Evolutionary conservation across 30 jellyfish, hydroid and myxozoan species (phyloP), one percentile per base, ranked within the genome.

Genomic region (Aurelia aurita complex sp. Pacific): DNA sequence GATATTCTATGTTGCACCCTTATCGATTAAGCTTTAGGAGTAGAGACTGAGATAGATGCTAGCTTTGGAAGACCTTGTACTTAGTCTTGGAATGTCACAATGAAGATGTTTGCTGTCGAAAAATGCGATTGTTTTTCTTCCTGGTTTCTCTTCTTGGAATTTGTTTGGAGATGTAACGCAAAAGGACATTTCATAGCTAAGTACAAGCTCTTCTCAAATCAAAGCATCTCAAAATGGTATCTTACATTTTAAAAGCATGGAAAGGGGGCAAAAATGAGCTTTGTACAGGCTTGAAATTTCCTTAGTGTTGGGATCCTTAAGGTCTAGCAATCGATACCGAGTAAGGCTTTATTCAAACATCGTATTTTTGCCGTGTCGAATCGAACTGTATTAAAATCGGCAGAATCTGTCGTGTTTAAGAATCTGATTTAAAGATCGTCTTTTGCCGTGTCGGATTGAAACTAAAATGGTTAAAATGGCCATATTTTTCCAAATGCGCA

Each of bases 141-240:
- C 69, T 4, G 16, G 64, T 15, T 12, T 61, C 70, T 61, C 36
- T 17, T 61, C 12, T 61, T 17, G 68, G 57, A 11, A 29, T 29
- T 12, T 12, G 54, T 64, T 62, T 64, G 46, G 79, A 46, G 40
- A 53, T 64, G 14, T 71, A 34, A 18, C 81, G 46, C 91, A 67
- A 82, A 81, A 92, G 98, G 98, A 80, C 96, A 92, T 92, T 92
- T 77, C 97, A 92, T 17, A 88, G 83, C 92, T 92, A 59, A 86
- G 98, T 92, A 76, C 98, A 86, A 73, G 85, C 69, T 72, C 86
- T 63, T 34, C 70, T 61, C 70, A 7, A n/a, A 10, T 61, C 36
- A 17, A 61, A 61, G 32, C 70, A 61, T 17, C 32, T 61, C 13
- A 17, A 23, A 1, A 61, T 61, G 4, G 1, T 0, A 61, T 61